Percentiles rank a stretch among this genome's conserved stretches.
Conservation (phyloP, 2,113 vertebrate genomes). For the Meles meles region DNA sequence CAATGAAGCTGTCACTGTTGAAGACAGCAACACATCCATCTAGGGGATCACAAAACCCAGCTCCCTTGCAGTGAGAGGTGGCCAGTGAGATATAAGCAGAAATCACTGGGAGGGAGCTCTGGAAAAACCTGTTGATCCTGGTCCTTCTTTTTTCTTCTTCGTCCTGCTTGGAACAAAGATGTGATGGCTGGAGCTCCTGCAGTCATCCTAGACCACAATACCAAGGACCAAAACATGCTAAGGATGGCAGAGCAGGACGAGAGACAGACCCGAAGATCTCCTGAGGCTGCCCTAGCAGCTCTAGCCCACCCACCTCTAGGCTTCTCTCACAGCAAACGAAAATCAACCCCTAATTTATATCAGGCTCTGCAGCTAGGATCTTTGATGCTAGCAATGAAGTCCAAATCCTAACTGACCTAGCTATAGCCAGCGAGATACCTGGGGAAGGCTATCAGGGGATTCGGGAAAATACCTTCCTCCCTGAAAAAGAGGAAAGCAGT, state of each 20-base stretch:
- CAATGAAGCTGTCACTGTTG: not conserved
- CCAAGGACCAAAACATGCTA: rapidly evolving
- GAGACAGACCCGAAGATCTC: not conserved
- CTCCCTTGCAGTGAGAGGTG: not conserved
- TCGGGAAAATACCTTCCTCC: not conserved
- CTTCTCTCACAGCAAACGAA: not conserved
- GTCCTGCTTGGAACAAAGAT: not conserved
- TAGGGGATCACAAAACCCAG: not conserved
- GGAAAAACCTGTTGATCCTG: not conserved
- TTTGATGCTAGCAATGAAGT: not conserved
- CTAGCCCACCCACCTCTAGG: not conserved
- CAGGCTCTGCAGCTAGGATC: not conserved
- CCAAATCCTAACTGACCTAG: not conserved
- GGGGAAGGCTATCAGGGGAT: not conserved
- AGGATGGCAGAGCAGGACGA: not conserved
- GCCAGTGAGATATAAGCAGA: not conserved
- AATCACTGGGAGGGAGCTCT: not conserved
- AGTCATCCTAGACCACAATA: not conserved
- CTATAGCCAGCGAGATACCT: not conserved
- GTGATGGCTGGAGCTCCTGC: not conserved
- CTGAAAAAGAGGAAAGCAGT: not conserved
- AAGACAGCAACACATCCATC: not conserved
- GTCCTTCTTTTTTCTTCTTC: not conserved
- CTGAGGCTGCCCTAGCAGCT: not conserved
- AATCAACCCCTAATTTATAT: not conserved